Percentiles rank a stretch among this genome's conserved stretches.
Conservation (phyloP, 2,113 vertebrate species). For the Benitochromis conjunctus region DNA sequence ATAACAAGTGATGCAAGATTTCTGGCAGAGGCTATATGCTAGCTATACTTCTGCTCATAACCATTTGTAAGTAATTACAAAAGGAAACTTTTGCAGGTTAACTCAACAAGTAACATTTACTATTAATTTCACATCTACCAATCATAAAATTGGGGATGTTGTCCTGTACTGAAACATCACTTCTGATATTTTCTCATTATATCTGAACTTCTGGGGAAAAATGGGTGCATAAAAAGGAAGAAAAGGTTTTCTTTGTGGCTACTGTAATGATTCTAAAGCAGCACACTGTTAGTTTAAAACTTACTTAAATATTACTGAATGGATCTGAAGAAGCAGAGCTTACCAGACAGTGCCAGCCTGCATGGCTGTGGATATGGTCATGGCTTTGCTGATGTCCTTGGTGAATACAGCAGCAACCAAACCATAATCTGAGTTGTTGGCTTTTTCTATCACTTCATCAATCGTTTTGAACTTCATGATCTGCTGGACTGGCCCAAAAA, state of each 20-base stretch:
- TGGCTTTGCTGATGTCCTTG: slow-evolving; percentile 93
- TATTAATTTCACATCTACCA: slow-evolving; percentile 30
- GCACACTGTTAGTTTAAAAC: slow-evolving; percentile 27
- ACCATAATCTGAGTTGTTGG: slow-evolving; percentile 94
- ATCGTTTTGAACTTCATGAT: slow-evolving; percentile 97
- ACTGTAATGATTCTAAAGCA: slow-evolving; percentile 42
- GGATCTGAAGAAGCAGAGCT: slow-evolving; percentile 45
- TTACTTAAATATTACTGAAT: slow-evolving; percentile 37
- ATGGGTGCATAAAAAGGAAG: slow-evolving; percentile 4
- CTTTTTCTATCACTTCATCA: slow-evolving; percentile 96
- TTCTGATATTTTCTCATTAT: slow-evolving; percentile 19
- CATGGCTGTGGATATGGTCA: slow-evolving; percentile 91
- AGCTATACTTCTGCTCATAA: slow-evolving; percentile 3
- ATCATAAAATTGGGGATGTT: slow-evolving; percentile 20
- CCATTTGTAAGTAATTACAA: slow-evolving; percentile 53
- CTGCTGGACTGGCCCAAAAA: slow-evolving; percentile 98
- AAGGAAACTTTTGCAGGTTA: slow-evolving; percentile 28
- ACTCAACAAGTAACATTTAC: slow-evolving; percentile 28
- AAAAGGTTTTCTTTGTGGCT: slow-evolving; percentile 31
- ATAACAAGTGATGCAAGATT: slow-evolving; percentile 37
- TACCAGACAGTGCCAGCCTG: slow-evolving; percentile 98
- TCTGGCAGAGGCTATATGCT: slow-evolving; percentile 33
- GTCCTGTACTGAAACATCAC: neutral
- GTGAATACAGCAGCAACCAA: slow-evolving; percentile 94
- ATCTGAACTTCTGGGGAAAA: neutral